Evolutionary conservation across 2,113 vertebrate species (phyloP).

Genomic region (Colius striatus): DNA sequence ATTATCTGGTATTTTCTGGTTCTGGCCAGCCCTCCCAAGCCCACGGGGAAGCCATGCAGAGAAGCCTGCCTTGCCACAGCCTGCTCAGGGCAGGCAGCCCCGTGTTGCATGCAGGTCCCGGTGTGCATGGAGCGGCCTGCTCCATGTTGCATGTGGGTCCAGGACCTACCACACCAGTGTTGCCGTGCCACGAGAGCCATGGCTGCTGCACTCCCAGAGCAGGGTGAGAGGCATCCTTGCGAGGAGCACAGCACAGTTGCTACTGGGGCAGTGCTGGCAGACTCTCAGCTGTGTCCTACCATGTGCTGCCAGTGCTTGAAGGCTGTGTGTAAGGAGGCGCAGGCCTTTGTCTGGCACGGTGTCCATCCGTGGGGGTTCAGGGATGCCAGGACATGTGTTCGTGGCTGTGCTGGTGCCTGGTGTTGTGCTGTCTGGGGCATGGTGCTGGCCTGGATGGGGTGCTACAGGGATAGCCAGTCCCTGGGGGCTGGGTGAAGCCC

Average conservation of each 20-base stretch:
- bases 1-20: background rate
- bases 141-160: accelerated
- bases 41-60: background rate
- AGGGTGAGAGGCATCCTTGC: accelerated
- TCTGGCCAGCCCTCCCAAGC: background rate
- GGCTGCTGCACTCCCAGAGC: accelerated
- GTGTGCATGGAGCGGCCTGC: background rate
- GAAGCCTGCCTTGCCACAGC: background rate
- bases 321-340: background rate
- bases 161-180: accelerated
- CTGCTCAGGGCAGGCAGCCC: background rate
- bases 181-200: accelerated
- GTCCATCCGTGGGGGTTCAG: background rate
- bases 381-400: accelerated
- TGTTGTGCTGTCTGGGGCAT: too few species aligned
- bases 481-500: accelerated
- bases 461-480: background rate
- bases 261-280: background rate
- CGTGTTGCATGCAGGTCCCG: accelerated
- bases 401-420: accelerated
- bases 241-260: accelerated
- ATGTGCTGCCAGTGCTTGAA: accelerated
- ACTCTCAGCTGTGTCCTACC: background rate
- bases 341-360: background rate
- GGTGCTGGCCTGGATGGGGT: accelerated